Conservation (phyloP, 2,113 vertebrate genomes). For the Mustelus asterias region DNA sequence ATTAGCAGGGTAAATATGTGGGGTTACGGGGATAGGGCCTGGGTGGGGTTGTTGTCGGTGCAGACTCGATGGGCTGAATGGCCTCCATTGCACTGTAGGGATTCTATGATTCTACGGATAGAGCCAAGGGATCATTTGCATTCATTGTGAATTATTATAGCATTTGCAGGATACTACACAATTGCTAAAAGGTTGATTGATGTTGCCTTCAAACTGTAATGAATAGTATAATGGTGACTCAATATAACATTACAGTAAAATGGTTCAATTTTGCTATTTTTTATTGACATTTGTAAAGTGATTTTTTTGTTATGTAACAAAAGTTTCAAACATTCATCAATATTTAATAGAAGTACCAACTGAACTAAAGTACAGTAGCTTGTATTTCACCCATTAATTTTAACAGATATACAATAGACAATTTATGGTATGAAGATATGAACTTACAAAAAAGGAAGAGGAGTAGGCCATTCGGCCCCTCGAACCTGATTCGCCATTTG, state of each 20-base stretch:
- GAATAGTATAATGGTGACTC: not conserved
- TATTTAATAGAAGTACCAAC: not conserved
- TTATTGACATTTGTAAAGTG: not conserved
- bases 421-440: not conserved
- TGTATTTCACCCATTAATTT: not conserved
- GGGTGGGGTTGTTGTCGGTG: too few relatives aligned
- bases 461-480: too few relatives aligned
- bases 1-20: too few relatives aligned
- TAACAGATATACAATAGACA: not conserved
- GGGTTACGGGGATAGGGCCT: too few relatives aligned
- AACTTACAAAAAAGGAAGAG: too few relatives aligned
- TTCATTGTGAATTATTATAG: too few relatives aligned
- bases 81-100: too few relatives aligned
- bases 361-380: not conserved
- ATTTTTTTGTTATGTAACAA: not conserved
- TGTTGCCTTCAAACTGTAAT: not conserved
- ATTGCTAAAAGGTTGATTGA: not conserved
- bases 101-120: too few relatives aligned
- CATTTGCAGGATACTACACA: not conserved
- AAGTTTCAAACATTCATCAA: not conserved
- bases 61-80: too few relatives aligned
- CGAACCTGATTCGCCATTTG: too few relatives aligned
- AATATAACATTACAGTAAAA: not conserved
- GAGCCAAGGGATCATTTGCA: too few relatives aligned
- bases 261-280: not conserved